Conservation (phyloP, 2,797 vertebrate species). For the Eupleurogrammus muticus region DNA sequence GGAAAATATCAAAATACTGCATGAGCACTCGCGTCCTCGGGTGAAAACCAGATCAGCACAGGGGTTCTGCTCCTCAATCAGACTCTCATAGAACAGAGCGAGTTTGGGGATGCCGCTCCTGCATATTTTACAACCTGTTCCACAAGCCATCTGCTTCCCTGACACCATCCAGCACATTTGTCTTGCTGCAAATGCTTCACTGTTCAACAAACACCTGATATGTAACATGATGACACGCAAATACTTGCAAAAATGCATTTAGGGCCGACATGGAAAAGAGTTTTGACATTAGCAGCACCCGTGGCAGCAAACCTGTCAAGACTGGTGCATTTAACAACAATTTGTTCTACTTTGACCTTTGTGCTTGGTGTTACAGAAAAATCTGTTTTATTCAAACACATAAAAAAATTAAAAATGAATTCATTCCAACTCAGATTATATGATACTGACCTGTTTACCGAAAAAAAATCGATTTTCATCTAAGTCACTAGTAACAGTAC, state of each 20-base stretch:
- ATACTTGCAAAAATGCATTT: constrained; percentile 8
- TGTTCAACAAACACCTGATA: constrained; percentile 19
- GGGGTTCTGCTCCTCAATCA: constrained; percentile 26
- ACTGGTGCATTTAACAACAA: constrained; percentile 23
- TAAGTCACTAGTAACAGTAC: too few species aligned
- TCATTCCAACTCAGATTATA: constrained; percentile 22
- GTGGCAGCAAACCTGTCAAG: constrained; percentile 8
- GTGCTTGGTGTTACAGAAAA: constrained; percentile 8
- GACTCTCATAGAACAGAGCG: constrained; percentile 41
- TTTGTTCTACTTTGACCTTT: constrained; percentile 28
- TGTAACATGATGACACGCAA: not conserved
- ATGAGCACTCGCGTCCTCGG: not conserved
- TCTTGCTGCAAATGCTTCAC: constrained; percentile 18
- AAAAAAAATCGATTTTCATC: too few species aligned
- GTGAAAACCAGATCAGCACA: constrained; percentile 36
- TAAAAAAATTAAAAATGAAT: too few species aligned
- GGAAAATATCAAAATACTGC: constrained; percentile 32
- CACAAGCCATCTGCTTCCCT: constrained; percentile 64
- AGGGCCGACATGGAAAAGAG: constrained; percentile 44
- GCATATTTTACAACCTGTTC: constrained; percentile 72
- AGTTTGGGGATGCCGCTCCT: constrained; percentile 50
- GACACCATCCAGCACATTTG: constrained; percentile 21
- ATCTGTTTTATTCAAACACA: constrained; percentile 13
- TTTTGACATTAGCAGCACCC: not conserved
- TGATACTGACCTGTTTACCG: too few species aligned